Base-by-base conservation (phyloP, 2,888 invertebrate species). In the Actias luna region DNA sequence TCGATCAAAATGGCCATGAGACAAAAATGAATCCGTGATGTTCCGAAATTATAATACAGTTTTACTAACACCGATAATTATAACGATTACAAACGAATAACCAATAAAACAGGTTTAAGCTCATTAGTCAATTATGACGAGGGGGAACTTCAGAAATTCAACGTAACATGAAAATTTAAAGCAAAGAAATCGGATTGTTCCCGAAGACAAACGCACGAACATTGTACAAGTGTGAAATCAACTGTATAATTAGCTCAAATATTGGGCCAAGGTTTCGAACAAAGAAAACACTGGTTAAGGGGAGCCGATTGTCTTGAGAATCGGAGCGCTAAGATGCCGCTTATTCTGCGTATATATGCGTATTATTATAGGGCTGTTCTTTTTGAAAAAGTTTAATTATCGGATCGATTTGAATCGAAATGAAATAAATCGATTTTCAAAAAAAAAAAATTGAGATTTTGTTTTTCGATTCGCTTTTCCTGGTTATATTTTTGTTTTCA, bases 181-280 rank as follows among this genome's bases (percentile, higher is more conserved):
- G 63, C 31, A 64, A 71, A 71, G 75, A 73, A 69, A 67, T 71
- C 67, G 65, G 80, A 74, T 80, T 80, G 80, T 78, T 80, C 75
- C 66, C 69, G 67, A 80, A 82, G 79, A 82, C 77, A 82, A 82
- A 82, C 78, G 80, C 72, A 72, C 77, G 75, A 75, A 74, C 76
- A 75, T 70, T 70, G 73, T 73, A 77, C 74, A 78, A 82, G 83
- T 83, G 83, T 83, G 80, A 83, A 83, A 83, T 83, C 82, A 83
- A 75, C 78, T 82, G 83, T 74, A 78, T 83, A 83, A 83, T 83
- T 83, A 80, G 79, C 80, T 78, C 83, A 83, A 83, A 83, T 83
- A 73, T 73, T 72, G 76, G 73, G 60, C 62, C 65, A 67, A 65
- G 71, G 67, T 69, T 71, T 71, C 69, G 66, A 73, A 76, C 75